Percentiles rank a stretch among this genome's conserved stretches.
Conservation (phyloP, 2,113 vertebrate species). For the Climacteris rufus region DNA sequence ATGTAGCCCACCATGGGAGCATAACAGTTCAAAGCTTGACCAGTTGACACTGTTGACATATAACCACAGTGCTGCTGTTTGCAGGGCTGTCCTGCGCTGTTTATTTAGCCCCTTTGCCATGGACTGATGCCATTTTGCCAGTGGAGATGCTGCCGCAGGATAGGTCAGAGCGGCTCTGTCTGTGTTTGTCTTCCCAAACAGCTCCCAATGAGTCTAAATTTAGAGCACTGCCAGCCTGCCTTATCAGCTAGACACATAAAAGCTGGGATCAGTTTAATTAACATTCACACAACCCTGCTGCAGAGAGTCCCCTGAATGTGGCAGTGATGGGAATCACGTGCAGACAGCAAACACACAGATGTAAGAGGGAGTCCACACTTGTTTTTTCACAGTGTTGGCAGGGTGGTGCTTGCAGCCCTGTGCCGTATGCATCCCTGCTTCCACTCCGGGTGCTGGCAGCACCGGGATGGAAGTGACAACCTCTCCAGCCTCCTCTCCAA, state of each 20-base stretch:
- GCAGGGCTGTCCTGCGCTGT: not conserved
- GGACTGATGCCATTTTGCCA: not conserved
- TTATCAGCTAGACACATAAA: not conserved
- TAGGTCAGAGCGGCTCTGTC: accelerated
- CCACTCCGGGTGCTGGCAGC: not conserved
- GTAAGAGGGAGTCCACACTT: not conserved
- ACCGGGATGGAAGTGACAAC: accelerated
- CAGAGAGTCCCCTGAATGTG: not conserved
- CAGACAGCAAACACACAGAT: not conserved
- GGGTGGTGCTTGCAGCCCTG: accelerated
- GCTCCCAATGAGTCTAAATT: not conserved
- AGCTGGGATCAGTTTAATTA: conserved; percentile 4
- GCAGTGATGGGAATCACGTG: not conserved
- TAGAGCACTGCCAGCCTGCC: not conserved
- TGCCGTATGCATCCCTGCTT: not conserved
- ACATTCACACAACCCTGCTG: not conserved
- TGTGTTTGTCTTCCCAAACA: not conserved
- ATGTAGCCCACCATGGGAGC: not conserved
- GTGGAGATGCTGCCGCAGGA: not conserved
- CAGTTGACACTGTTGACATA: not conserved
- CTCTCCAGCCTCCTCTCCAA: not conserved
- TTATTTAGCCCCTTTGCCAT: not conserved
- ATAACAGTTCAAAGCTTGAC: not conserved
- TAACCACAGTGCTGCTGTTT: not conserved
- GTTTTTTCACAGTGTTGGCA: not conserved